Base-by-base conservation (phyloP, 2,888 invertebrate genomes). In the Ophion ventricosus region DNA sequence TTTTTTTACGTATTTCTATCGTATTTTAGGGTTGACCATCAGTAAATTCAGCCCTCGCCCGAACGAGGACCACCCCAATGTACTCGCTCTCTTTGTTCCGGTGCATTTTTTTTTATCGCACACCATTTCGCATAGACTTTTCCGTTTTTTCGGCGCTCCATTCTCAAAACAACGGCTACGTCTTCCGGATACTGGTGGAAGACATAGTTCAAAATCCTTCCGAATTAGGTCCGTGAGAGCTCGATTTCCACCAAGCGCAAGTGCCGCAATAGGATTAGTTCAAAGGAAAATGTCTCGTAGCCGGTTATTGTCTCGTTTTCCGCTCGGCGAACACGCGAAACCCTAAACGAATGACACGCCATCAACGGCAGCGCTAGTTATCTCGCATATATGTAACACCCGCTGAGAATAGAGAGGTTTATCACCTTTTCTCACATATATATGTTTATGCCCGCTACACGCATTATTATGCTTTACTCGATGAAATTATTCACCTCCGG, bases 401-500 rank as follows among this genome's bases (percentile, higher is more conserved):
- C 64, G 25, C 43, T 29, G 35, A 56, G 10, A 49, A 29, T 17
- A 26, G 25, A 49, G n/a, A 72, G 56, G 23, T 43, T 57, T 57
- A 69, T 23, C n/a, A 40, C 25, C 20, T 73, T 66, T 73, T 73
- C 73, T 63, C 20, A 25, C 25, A 59, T 26, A 56, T 35, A 35
- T 1, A 17, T 11, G 35, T 49, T 14, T 49, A 20, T 56, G 49
- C 70, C 23, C 43, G 26, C 63, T 70, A 23, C 25, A 76, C 54
- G 75, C 40, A 35, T 54, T 61, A 61, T 70, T 72, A 61, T 64
- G 26, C 59, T 64, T 63, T 20, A 35, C 54, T 78, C 78, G 69
- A 80, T 80, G 25, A 80, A 80, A 83, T 80, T 76, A 83, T 77
- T 80, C 72, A 59, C 56, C 14, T 69, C 49, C 43, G 75, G 79